Base-by-base conservation (phyloP, 1,140 invertebrate genomes). In the Rhynchophorus ferrugineus region DNA sequence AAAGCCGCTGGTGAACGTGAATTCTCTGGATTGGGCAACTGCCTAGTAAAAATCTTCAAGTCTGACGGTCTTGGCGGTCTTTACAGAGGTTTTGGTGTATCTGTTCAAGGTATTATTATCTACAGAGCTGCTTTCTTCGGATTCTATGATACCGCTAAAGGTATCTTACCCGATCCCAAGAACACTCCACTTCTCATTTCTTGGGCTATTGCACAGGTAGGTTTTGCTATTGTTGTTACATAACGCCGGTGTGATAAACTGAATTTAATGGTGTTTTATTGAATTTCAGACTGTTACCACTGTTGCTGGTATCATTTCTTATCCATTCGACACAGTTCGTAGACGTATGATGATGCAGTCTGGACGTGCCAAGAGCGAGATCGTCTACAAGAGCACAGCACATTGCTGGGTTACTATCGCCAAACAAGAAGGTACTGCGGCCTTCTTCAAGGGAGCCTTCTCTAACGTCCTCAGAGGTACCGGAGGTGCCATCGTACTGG, bases 41-140 rank as follows among this genome's bases (percentile, higher is more conserved):
- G 91, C 59, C 71, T 94, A 49, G 64, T 67, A 9, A 94, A 94
- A 69, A 93, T 88, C 49, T 77, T 87, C 67, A 90, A 88, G 62
- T 70, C 80, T 58, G 91, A 95, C 68, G 91, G 91, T 53, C 57
- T 89, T 5, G 63, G 73, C 45, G 92, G 92, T 56, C 73, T 93
- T 33, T 95, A 95, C 75, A 79, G 89, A 73, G 92, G 91, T 55
- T 95, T 95, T 67, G 76, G 85, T 51, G 91, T 94, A 59, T 95
- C 91, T 17, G 90, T 91, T 22, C 87, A 90, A 72, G 87, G 87
- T 71, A 89, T 89, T 63, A 87, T 89, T 45, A 87, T 89, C 68
- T 89, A 89, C 68, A 78, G 91, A 70, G 91, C 90, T 14, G 85
- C 88, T 41, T 95, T 93, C 75, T 95, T 95, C 67, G 92, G 92